Evolutionary conservation across 2,113 vertebrate genomes (phyloP), one percentile per base, ranked within the genome.

Genomic region (Crypturellus undulatus): DNA sequence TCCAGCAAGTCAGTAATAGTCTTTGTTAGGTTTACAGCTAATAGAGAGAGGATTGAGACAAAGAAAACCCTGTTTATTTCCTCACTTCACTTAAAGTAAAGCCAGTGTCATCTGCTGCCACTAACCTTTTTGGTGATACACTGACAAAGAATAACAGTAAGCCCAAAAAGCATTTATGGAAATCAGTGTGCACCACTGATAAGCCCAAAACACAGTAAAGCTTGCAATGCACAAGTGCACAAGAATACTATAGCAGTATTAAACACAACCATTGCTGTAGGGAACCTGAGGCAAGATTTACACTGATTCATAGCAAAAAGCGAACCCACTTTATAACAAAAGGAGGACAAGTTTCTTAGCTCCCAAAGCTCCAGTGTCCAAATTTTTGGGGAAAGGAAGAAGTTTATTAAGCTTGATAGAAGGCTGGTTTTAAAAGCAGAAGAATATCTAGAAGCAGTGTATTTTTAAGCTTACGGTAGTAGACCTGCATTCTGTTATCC

Each of bases 201-300:
- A 47, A 38, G 28, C 25, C 68, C 60, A 43, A 36, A 47, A 18
- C 28, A 56, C 28, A 56, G 45, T 49, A 59, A 21, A 68, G 42
- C 32, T 40, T 0, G 0, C 59, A 45, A 17, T 3, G 24, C 20
- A 7, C 9, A 8, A 34, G 67, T 0, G 8, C 38, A 13, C 45
- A 20, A 16, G 12, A 51, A 3, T 2, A 58, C 13, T 3, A 5
- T 0, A 43, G 9, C 1, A 36, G 12, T 20, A 36, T 7, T 1
- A 2, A 42, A 25, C 67, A 18, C 49, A 59, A 40, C 38, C 64
- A 24, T 5, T 51, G 49, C 40, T 78, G 69, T 36, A 36, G 15
- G n/a, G 34, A 75, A 18, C 36, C 3, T 10, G 2, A 58, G 15
- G n/a, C 16, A 32, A 70, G 63, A 42, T 19, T 45, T 3, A 36